Base-by-base conservation (phyloP, 2,888 invertebrate genomes). In the Metalampra italica region DNA sequence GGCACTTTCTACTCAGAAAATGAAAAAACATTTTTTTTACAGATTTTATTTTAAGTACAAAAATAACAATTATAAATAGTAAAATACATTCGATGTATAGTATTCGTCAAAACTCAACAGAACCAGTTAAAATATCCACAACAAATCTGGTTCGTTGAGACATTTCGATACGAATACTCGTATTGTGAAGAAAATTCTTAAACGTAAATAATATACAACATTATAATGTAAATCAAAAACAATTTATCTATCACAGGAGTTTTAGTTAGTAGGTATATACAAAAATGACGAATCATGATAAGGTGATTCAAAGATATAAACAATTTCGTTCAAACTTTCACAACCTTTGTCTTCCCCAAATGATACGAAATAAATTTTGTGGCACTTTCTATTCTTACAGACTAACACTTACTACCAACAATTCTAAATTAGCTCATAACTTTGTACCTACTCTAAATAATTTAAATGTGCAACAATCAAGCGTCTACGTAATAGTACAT, bases 401-500 rank as follows among this genome's bases (percentile, higher is more conserved):
- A 56, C 59, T 64, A 61, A 63, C 64, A 63, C 62, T n/a, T n/a
- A 7, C 36, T 22, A 56, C 53, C 47, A 58, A 49, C 54, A 43
- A 46, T 12, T 29, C 30, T 42, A n/a, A n/a, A 30, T n/a, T 45
- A 54, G 54, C n/a, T 44, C 15, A 41, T 44, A 38, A 30, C 52
- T 59, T 53, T 40, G 36, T 3, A 32, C 9, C 14, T 29, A 49
- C 32, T 43, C 47, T 43, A 51, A 43, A 47, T 39, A 38, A 36
- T 14, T 47, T 47, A 36, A 39, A 38, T 29, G 29, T 29, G 14
- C 30, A 39, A 32, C 38, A 66, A 30, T 48, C 42, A 72, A 14
- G 66, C 60, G 56, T 89, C 89, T 13, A 88, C 85, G 53, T 87
- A 90, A 59, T 86, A 90, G 64, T 90, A 90, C 82, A 85, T 85